These are phyloP conservation scores for Heterotis niloticus DNA, from an alignment of 2,113 vertebrate species.

Conservation along the genomic window DNA sequence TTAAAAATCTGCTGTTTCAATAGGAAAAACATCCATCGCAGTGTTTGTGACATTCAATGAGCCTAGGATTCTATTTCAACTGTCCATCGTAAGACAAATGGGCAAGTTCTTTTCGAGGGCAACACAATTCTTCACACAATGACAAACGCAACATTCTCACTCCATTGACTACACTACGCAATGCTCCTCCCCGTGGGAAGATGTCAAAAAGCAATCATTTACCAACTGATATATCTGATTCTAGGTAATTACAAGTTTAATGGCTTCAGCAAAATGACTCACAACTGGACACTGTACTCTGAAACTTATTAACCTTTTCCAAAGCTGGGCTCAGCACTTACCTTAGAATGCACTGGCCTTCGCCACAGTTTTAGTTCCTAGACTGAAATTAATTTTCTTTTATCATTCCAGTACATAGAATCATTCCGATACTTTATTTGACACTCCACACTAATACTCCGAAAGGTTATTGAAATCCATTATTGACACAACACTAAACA, in stretches of 20 bases:
- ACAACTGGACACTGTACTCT: background rate
- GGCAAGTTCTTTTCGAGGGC: too few relatives aligned
- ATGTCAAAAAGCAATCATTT: slow-evolving; percentile 1
- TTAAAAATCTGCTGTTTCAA: background rate
- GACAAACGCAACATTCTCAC: background rate
- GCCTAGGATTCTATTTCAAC: too few relatives aligned
- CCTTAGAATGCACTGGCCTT: too few relatives aligned
- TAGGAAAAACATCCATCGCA: too few relatives aligned
- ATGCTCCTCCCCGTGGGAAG: too few relatives aligned
- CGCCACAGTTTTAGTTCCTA: background rate
- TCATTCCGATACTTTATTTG: background rate
- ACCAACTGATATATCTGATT: background rate
- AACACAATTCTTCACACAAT: too few relatives aligned
- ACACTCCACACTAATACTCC: background rate
- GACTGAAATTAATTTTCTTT: background rate
- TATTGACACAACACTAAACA: background rate
- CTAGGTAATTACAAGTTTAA: background rate
- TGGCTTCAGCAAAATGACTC: background rate
- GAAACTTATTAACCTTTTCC: background rate
- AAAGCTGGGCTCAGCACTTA: background rate
- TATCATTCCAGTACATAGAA: background rate
- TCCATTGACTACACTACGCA: background rate
- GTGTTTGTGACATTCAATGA: too few relatives aligned
- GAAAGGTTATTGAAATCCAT: background rate
- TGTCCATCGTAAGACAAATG: too few relatives aligned